Conservation (phyloP, 1,140 invertebrate species). For the Melitaea cinxia region DNA sequence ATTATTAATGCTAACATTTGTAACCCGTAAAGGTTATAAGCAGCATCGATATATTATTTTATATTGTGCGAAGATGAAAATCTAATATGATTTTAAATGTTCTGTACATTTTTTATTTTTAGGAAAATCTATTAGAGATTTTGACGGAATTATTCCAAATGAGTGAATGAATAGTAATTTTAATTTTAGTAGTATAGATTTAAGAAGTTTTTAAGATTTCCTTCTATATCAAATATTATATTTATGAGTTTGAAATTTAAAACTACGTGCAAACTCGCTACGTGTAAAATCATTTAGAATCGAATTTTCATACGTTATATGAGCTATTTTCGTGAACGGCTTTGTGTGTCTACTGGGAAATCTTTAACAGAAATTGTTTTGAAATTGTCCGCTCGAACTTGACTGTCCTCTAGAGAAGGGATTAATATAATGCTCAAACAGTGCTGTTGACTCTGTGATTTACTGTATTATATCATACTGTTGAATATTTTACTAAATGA, state of each 20-base stretch:
- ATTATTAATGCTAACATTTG: no score
- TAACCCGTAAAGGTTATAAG: no score
- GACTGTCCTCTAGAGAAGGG: conserved; percentile 40
- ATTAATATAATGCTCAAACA: conserved; percentile 38
- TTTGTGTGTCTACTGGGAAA: conserved; percentile 53
- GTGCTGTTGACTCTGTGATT: conserved; percentile 28
- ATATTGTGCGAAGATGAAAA: no score
- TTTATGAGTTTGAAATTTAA: neutral
- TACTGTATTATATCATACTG: conserved; percentile 18
- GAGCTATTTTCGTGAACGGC: conserved; percentile 43
- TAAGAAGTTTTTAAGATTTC: no score
- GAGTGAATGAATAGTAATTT: no score
- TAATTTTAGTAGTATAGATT: no score
- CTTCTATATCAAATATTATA: neutral
- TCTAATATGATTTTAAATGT: no score
- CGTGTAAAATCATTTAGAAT: conserved; percentile 26
- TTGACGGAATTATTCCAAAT: no score
- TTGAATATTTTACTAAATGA: neutral
- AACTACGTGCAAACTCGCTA: neutral
- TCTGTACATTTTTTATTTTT: no score
- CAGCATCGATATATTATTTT: no score
- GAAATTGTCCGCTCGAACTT: conserved; percentile 60
- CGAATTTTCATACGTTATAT: conserved; percentile 40
- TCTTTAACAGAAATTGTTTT: conserved; percentile 65
- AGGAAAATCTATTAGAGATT: no score